Conservation (phyloP, 2,113 vertebrate genomes). For the Lophius piscatorius region DNA sequence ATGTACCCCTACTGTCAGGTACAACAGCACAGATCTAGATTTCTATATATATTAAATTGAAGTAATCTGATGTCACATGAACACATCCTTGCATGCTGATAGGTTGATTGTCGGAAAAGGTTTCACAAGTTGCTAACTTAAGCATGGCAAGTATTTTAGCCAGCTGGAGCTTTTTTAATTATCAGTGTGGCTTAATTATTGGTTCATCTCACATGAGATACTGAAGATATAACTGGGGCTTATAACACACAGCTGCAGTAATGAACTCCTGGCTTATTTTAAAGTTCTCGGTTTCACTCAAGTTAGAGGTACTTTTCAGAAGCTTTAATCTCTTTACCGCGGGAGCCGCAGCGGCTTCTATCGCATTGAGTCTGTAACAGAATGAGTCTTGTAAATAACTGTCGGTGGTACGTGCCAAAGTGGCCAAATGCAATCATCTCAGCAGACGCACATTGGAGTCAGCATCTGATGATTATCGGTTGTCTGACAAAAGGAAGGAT, state of each 20-base stretch:
- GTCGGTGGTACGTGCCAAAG: not conserved
- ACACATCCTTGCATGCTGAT: not conserved
- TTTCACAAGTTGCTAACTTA: conserved; percentile 2
- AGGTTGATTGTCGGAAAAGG: not conserved
- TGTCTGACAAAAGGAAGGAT: conserved; percentile 1
- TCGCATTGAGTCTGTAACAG: not conserved
- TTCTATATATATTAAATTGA: not conserved
- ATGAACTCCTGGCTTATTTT: not conserved
- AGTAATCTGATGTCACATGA: not conserved
- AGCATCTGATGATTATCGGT: not conserved
- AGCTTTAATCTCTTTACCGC: not conserved
- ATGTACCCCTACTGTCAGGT: no score
- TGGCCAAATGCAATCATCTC: conserved; percentile 1
- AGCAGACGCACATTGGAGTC: conserved; percentile 14
- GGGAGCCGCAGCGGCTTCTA: conserved; percentile 7
- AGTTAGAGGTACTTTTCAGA: not conserved
- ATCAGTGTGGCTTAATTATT: not conserved
- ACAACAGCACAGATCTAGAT: no score
- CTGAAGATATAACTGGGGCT: not conserved
- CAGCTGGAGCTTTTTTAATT: conserved; percentile 9
- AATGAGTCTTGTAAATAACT: not conserved
- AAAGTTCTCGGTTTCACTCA: not conserved
- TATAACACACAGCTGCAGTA: not conserved
- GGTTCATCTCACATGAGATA: not conserved
- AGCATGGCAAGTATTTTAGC: conserved; percentile 5